Evolutionary conservation across 2,113 vertebrate genomes (phyloP), one percentile per base, ranked within the genome.

Genomic region (Cyanoramphus novaezelandiae): DNA sequence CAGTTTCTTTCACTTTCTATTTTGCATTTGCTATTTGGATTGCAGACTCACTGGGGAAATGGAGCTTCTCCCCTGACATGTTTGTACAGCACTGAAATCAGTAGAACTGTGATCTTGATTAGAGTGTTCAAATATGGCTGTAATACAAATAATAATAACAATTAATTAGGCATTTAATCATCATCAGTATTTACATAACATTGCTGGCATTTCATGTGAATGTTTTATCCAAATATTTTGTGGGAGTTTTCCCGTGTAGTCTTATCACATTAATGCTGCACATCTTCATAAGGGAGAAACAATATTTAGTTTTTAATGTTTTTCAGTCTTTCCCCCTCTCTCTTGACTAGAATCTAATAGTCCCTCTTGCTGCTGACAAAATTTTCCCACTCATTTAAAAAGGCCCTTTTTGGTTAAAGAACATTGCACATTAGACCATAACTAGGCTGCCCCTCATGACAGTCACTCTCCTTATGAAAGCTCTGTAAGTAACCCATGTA

Each of bases 311-410:
- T 57, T 93, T 92, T 88, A 60, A 65, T 97, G 78, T n/a, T 88
- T 96, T 95, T 95, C 50, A 97, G 93, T 96, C n/a, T 86, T 50
- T 92, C 46, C 84, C 35, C 92, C 57, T 95, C 33, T 97, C 64
- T 93, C 76, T 96, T 94, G 95, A 50, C 15, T 79, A 86, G 60
- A 95, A 82, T 71, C 68, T 82, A 94, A 94, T 95, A 85, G 86
- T 96, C 46, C 95, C 39, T 90, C 88, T 97, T 93, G 94, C 60
- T 95, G 55, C 86, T 95, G 88, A 82, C 94, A 86, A 90, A 35
- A 27, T 68, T 92, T 97, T 90, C 86, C 71, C 75, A 95, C 13
- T 77, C 44, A 59, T 95, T 95, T 96, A 93, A 97, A 95, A 97
- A 96, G 70, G 43, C 57, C 94, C 53, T 94, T 24, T 93, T 91